These are phyloP conservation scores for Colostygia pectinataria DNA, from an alignment of 2,888 invertebrate genomes.

Conservation along the genomic window DNA sequence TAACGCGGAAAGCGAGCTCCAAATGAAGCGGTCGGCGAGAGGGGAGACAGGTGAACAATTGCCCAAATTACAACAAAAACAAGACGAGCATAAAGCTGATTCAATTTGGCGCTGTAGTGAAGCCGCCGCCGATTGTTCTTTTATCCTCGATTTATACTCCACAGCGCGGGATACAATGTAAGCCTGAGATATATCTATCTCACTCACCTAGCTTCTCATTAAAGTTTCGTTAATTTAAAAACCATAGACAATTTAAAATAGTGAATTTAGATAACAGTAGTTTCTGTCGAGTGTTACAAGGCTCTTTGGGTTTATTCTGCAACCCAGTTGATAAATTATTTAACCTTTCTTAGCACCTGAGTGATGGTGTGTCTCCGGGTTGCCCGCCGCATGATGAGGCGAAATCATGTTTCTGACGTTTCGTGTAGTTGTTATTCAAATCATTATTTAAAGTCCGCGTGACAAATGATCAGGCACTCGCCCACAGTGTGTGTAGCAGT, in stretches of 20 bases:
- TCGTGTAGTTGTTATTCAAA: conserved; percentile 40
- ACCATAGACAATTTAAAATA: no score
- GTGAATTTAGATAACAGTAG: no score
- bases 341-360: conserved; percentile 5
- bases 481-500: conserved; percentile 9
- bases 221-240: no score
- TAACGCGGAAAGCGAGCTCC: conserved; percentile 43
- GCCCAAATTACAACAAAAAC: conserved; percentile 56
- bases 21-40: conserved; percentile 44
- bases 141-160: conserved; percentile 8
- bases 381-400: conserved; percentile 34
- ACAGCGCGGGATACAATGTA: conserved; percentile 9
- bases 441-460: conserved; percentile 49
- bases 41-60: conserved; percentile 49
- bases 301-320: no score
- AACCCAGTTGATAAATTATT: background rate
- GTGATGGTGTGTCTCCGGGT: conserved; percentile 14
- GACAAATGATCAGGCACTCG: conserved; percentile 47
- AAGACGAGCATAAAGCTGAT: conserved; percentile 42
- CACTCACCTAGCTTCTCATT: no score
- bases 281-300: no score
- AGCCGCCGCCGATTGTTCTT: conserved; percentile 27
- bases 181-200: background rate
- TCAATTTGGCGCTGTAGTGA: conserved; percentile 37
- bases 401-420: conserved; percentile 32